phyloP scores from a whole-genome alignment of 2,113 vertebrate genomes.

The cattle (Bos taurus) region DNA sequence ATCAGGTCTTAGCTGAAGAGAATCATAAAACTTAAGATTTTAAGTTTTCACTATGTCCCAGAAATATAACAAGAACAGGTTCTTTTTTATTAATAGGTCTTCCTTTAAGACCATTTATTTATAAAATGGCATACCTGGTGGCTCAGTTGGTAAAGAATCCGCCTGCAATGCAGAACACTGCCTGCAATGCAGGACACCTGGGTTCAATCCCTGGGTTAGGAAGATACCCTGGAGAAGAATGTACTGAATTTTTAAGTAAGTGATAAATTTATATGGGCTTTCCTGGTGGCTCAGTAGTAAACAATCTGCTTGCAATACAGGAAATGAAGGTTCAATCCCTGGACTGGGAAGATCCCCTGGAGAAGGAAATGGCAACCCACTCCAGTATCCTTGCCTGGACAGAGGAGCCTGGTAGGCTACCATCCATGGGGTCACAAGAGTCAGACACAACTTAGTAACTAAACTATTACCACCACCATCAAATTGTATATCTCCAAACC shows the following conservation, averaged over 20 bases:
- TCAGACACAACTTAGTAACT: neutral
- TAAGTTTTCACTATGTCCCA: conserved; percentile 48
- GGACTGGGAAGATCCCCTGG: neutral
- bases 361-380: neutral
- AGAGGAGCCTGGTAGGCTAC: neutral
- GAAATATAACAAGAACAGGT: conserved; percentile 15
- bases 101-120: conserved; percentile 33
- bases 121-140: neutral
- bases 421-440: neutral
- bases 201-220: neutral
- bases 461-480: neutral
- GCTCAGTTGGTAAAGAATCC: neutral
- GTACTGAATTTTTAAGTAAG: conserved; percentile 1
- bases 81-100: neutral
- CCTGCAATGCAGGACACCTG: neutral
- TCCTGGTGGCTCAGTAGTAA: neutral
- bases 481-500: conserved; percentile 9
- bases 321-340: neutral
- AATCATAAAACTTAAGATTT: conserved; percentile 23
- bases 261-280: neutral
- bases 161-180: neutral
- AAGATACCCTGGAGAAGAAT: neutral
- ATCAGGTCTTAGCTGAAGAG: neutral
- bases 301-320: neutral
- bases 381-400: neutral